Conservation (phyloP, 53 echinoderm and acorn worm genomes). For the Zoroaster sp. region DNA sequence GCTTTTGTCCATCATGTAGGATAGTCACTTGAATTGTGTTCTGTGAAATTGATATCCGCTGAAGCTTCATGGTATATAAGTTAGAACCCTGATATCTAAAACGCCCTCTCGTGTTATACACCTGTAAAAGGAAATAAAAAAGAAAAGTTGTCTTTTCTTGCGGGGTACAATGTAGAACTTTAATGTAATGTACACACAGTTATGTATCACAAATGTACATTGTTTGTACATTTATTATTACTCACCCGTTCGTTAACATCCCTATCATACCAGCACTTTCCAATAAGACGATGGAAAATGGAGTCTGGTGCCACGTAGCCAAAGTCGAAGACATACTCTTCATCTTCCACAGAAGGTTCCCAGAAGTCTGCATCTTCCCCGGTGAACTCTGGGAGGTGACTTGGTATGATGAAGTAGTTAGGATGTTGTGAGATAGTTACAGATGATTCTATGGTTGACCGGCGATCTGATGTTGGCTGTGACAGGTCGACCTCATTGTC, state of each 20-base stretch:
- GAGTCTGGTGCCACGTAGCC: slow-evolving; percentile 26
- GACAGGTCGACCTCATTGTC: background rate
- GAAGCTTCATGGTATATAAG: slow-evolving; percentile 36
- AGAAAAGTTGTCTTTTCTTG: too few relatives aligned
- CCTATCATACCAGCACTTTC: slow-evolving; percentile 28
- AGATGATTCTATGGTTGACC: background rate
- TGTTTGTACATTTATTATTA: too few relatives aligned
- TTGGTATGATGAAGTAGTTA: slow-evolving; percentile 14
- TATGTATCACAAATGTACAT: too few relatives aligned
- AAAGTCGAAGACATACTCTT: slow-evolving; percentile 59
- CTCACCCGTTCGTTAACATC: background rate
- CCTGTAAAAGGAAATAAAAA: background rate
- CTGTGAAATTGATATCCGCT: slow-evolving; percentile 1
- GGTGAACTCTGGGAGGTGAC: slow-evolving; percentile 14
- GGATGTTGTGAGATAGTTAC: background rate
- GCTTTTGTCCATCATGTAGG: slow-evolving; percentile 4
- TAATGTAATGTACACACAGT: too few relatives aligned
- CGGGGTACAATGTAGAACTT: too few relatives aligned
- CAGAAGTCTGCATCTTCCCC: slow-evolving; percentile 19
- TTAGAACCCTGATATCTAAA: slow-evolving; percentile 19
- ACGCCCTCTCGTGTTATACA: slow-evolving; percentile 37
- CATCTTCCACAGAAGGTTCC: slow-evolving; percentile 30
- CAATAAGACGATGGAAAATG: slow-evolving; percentile 45
- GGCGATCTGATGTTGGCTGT: background rate
- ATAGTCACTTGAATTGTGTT: slow-evolving; percentile 47